These are phyloP conservation scores for Anoura caudifer DNA, from an alignment of 2,113 vertebrate genomes.

Conservation along the genomic window DNA sequence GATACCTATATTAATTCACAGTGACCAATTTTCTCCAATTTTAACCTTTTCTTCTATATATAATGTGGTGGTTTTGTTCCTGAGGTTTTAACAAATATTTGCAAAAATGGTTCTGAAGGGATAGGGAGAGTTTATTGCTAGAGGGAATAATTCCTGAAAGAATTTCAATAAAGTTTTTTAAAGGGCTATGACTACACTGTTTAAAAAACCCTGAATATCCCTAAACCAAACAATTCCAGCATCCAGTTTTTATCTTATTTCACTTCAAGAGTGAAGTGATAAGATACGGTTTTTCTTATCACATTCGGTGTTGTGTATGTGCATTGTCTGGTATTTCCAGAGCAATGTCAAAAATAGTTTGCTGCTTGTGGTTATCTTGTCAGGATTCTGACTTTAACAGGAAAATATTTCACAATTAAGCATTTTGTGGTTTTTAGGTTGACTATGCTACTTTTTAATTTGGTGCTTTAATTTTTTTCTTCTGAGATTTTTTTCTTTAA, in stretches of 20 bases:
- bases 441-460: not conserved
- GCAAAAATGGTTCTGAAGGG: not conserved
- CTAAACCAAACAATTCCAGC: not conserved
- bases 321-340: not conserved
- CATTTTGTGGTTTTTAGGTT: not conserved
- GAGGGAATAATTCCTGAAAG: not conserved
- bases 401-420: constrained; percentile 1
- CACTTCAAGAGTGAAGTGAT: not conserved
- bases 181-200: not conserved
- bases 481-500: not conserved
- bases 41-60: not conserved
- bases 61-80: not conserved
- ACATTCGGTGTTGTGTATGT: not conserved
- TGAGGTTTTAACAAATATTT: not conserved
- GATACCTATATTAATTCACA: not conserved
- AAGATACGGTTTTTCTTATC: not conserved
- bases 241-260: not conserved
- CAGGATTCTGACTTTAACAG: not conserved
- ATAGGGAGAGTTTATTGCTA: not conserved
- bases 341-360: not conserved
- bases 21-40: not conserved
- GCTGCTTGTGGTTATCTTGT: not conserved
- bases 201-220: not conserved
- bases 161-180: not conserved
- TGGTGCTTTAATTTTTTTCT: not conserved